Conservation (phyloP, 2,797 vertebrate genomes). For the Simalia tracyae region DNA sequence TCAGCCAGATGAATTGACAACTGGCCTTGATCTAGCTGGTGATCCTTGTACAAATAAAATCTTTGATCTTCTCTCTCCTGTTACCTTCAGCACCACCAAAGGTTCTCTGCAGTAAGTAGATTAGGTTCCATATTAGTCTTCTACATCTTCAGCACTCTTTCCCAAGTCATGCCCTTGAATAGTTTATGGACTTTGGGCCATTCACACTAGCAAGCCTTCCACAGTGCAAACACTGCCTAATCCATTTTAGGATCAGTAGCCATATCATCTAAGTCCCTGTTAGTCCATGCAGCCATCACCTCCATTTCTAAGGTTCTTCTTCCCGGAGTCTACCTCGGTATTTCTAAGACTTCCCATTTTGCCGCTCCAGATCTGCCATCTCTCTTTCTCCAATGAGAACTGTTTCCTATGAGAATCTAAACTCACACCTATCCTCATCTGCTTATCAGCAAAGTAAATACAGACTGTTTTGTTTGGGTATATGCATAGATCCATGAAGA, state of each 20-base stretch:
- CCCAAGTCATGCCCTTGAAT: neutral
- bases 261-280: neutral
- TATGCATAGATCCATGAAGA: neutral
- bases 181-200: neutral
- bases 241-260: neutral
- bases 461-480: neutral
- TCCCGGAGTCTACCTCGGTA: neutral
- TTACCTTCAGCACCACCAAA: neutral
- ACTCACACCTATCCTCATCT: neutral
- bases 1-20: neutral
- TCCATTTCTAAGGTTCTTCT: neutral
- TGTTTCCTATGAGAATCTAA: neutral
- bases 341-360: neutral
- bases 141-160: neutral
- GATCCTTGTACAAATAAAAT: neutral
- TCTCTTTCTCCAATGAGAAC: neutral
- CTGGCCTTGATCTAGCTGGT: neutral
- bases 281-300: neutral
- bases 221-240: neutral
- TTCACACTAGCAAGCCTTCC: neutral
- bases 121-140: neutral
- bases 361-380: neutral
- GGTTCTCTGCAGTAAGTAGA: neutral
- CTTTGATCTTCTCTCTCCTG: neutral
- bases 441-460: neutral